Evolutionary conservation across 2,888 invertebrate species (phyloP), one percentile per base, ranked within the genome.

Genomic region (Caenorhabditis sinica): DNA sequence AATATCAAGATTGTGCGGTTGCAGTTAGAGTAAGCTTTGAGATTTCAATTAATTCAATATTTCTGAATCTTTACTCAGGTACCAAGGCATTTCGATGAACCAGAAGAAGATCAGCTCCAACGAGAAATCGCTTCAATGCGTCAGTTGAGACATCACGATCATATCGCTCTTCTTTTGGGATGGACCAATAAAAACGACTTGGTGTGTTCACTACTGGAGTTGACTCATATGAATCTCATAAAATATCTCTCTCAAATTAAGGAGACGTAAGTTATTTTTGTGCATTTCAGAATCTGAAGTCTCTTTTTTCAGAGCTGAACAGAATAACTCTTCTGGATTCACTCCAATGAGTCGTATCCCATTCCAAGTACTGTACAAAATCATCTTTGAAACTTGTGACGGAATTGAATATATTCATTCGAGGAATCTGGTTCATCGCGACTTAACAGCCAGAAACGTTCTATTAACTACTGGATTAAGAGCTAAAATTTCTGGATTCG

Each of bases 1-100:
- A 90, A 58, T 90, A 87, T 63, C 90, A 90, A 58, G 90, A 90
- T 68, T 90, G 90, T 72, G 88, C 90, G 0, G 89, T 90, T 11
- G 90, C 90, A 56, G 88, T 90, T 20, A 36, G 90, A 17, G 87
- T 86, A 23, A 61, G 80, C 49, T 0, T 15, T 33, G 6, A 1
- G 2, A 9, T 17, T 28, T 9, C 15, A 49, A 49, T 49, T 8
- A 15, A 9, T 43, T 36, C 20, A 13, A 49, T 49, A 15, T 9
- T 28, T 40, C n/a, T n/a, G n/a, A n/a, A n/a, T n/a, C n/a, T 30
- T 1, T 56, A 20, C 43, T 60, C 30, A 69, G 63, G 83, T 77
- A 15, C 85, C 81, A 28, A 77, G 85, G 43, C 87, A 88, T 40
- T 89, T 89, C 71, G 89, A 90, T 72, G 89, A 89, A 61, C 84